phyloP scores from a whole-genome alignment of 2,888 invertebrate genomes.

The Thera obeliscata region DNA sequence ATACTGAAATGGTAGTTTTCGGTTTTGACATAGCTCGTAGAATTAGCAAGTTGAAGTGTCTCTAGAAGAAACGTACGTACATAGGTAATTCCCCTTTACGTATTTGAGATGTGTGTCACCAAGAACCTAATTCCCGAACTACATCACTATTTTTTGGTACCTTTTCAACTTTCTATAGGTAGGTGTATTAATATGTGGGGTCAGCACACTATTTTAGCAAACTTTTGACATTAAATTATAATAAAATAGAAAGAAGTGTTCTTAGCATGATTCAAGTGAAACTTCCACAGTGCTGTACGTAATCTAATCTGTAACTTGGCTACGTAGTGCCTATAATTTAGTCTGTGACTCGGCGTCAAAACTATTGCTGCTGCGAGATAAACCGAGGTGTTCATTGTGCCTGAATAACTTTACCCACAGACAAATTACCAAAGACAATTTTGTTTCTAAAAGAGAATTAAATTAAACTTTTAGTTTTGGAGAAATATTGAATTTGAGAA shows the following conservation, averaged over 20 bases:
- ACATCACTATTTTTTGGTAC: too few species aligned
- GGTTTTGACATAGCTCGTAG: too few species aligned
- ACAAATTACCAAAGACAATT: conserved; percentile 55
- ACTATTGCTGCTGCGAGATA: conserved; percentile 62
- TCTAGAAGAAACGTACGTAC: too few species aligned
- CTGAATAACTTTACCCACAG: conserved; percentile 65
- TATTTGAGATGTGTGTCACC: too few species aligned
- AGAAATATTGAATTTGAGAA: conserved; percentile 5
- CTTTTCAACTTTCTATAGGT: too few species aligned
- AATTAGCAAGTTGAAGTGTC: too few species aligned
- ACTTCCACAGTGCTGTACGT: not conserved
- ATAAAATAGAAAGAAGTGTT: not conserved
- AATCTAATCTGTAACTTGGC: conserved; percentile 8
- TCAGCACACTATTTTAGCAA: too few species aligned
- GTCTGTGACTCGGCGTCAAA: conserved; percentile 51
- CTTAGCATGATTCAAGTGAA: not conserved
- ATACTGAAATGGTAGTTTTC: too few species aligned
- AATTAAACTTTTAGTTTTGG: conserved; percentile 14
- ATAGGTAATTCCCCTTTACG: too few species aligned
- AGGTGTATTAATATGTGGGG: too few species aligned
- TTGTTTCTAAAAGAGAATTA: conserved; percentile 21
- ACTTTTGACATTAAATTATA: too few species aligned
- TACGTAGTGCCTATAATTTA: conserved; percentile 17
- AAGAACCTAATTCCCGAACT: too few species aligned
- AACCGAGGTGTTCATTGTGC: conserved; percentile 69